Percentiles rank a stretch among this genome's conserved stretches.
phyloP scores from a whole-genome alignment of 2,113 vertebrate species.

The Caloenas nicobarica region DNA sequence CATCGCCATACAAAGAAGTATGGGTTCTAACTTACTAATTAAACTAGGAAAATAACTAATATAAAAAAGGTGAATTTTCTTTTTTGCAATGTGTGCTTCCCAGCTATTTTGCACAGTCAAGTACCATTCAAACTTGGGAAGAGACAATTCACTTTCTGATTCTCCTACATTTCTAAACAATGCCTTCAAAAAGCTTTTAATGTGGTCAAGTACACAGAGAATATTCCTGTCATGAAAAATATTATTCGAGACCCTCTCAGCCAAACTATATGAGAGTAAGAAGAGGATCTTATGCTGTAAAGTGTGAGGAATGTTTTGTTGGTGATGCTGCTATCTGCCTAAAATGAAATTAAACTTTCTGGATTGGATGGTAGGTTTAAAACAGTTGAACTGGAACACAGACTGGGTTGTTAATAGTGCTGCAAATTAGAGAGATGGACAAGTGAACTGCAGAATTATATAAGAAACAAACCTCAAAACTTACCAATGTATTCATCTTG shows the following conservation, averaged over 20 bases:
- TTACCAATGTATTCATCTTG: slow-evolving; percentile 97
- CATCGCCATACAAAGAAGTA: neutral
- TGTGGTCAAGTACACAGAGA: neutral
- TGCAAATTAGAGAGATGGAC: neutral
- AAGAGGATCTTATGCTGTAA: neutral
- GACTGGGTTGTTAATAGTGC: neutral
- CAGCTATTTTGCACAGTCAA: neutral
- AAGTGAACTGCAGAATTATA: neutral
- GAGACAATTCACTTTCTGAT: neutral
- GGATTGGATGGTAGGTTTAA: neutral
- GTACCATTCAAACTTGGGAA: neutral
- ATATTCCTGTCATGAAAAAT: neutral
- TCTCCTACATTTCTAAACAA: neutral
- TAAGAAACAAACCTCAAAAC: slow-evolving; percentile 1
- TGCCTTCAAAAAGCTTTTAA: neutral
- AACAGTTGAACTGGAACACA: neutral
- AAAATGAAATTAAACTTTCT: neutral
- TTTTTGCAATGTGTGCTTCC: neutral
- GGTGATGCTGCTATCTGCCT: neutral
- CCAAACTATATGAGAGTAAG: neutral
- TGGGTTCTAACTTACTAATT: neutral
- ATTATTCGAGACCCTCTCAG: neutral
- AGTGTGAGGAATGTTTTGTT: neutral
- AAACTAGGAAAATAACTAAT: neutral
- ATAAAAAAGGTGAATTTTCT: neutral